Base-by-base conservation (phyloP, 1,140 invertebrate genomes). In the Ceratitis capitata region DNA sequence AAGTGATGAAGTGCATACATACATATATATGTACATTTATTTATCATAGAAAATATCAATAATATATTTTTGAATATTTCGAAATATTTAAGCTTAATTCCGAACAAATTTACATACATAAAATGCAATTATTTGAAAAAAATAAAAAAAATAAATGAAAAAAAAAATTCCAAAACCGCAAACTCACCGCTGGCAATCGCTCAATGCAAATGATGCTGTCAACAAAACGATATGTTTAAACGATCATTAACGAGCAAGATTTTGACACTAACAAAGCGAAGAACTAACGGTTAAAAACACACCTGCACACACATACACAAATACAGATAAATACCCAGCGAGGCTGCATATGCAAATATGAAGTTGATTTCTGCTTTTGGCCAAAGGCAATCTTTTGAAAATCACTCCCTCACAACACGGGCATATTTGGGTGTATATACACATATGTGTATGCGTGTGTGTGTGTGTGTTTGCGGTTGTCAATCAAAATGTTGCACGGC, bases 321-420 rank as follows among this genome's bases (percentile, higher is more conserved):
- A 45, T 1, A n/a, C 51, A 23, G 51, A n/a, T 51, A 56, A 56
- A n/a, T n/a, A n/a, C n/a, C n/a, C n/a, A n/a, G n/a, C n/a, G n/a
- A n/a, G n/a, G n/a, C n/a, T n/a, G n/a, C 9, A 61, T 78, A 78
- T 78, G 69, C 69, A 78, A 78, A 78, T 78, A 78, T 78, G 10
- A 74, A 74, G 64, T 74, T n/a, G 16, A 42, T 39, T 39, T 39
- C 61, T 32, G 5, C 69, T 42, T 14, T 78, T 78, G 69, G 19
- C 32, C 14, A 26, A 39, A 45, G 16, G 69, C 39, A 39, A 42
- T 78, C n/a, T n/a, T 78, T 78, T 4, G 69, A 42, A 45, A 45
- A 78, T 78, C 69, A 78, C 69, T 78, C 69, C 69, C 69, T 78
- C 69, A 78, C 69, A 78, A 39, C 29, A 19, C 6, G n/a, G n/a